Conservation (phyloP, 2,797 vertebrate genomes). For the Tinamus major region DNA sequence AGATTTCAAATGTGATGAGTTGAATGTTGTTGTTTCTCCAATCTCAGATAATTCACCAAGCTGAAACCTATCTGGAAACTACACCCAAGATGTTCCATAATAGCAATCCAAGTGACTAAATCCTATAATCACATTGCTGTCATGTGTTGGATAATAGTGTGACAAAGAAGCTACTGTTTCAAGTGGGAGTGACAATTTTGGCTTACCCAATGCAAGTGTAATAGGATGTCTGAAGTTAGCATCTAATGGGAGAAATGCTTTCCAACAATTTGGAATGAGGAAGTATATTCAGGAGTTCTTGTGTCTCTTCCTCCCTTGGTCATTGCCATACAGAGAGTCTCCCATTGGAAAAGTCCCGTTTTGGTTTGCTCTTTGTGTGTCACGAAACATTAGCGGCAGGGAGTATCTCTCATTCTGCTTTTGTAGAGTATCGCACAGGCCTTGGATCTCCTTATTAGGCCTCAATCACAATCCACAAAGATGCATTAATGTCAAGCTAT, state of each 20-base stretch:
- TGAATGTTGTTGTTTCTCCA: background rate
- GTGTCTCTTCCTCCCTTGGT: background rate
- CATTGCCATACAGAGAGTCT: background rate
- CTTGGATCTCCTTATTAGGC: too few species aligned
- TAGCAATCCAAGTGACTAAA: background rate
- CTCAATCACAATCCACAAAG: background rate
- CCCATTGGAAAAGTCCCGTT: background rate
- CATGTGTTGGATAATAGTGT: background rate
- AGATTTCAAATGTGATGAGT: background rate
- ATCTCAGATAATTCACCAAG: background rate
- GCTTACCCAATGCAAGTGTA: background rate
- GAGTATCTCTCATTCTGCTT: background rate
- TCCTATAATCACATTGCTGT: accelerated
- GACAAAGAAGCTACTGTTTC: background rate
- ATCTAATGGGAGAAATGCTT: background rate
- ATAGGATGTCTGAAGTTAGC: background rate
- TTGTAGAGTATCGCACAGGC: background rate
- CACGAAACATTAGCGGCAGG: background rate
- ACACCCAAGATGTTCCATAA: background rate
- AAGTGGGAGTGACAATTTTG: background rate
- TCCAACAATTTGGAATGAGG: background rate
- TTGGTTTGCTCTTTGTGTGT: background rate
- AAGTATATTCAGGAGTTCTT: background rate
- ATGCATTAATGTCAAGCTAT: background rate
- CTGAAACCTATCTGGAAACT: background rate